Conservation (phyloP, 2,888 invertebrate species). For the Autographa gamma region DNA sequence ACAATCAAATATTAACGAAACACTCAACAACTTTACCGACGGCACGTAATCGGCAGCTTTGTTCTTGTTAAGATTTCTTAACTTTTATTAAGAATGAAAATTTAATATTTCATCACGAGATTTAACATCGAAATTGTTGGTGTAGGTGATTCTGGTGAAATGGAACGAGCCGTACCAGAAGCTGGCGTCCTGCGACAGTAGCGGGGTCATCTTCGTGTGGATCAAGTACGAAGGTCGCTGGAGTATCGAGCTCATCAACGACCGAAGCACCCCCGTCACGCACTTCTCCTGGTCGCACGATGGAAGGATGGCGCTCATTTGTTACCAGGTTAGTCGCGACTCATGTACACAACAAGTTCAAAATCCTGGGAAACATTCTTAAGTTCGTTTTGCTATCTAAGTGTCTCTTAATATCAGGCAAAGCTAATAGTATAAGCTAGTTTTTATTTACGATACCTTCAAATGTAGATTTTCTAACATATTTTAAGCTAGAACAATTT, state of each 20-base stretch:
- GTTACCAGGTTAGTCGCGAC: conserved; percentile 96
- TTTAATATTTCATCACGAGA: neutral
- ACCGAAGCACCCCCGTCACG: conserved; percentile 98
- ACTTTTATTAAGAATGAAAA: neutral
- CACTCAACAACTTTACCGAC: neutral
- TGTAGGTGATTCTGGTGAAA: conserved; percentile 96
- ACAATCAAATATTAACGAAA: conserved; percentile 2
- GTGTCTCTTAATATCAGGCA: no score
- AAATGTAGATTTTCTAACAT: no score
- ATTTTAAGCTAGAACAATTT: no score
- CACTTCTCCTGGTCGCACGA: conserved; percentile 99
- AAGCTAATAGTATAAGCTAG: no score
- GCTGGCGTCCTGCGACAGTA: conserved; percentile 98
- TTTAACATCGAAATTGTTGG: neutral
- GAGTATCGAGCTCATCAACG: conserved; percentile 99
- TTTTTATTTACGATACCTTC: no score
- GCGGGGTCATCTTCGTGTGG: conserved; percentile 99
- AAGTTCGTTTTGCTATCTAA: no score
- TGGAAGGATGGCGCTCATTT: conserved; percentile 99
- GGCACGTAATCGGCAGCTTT: neutral
- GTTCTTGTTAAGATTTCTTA: neutral
- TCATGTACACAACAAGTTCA: no score
- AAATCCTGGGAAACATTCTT: no score
- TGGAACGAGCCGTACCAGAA: conserved; percentile 99
- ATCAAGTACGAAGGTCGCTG: conserved; percentile 99